Conservation (phyloP, 2,888 invertebrate species). For the Eustalomyia histrio region DNA sequence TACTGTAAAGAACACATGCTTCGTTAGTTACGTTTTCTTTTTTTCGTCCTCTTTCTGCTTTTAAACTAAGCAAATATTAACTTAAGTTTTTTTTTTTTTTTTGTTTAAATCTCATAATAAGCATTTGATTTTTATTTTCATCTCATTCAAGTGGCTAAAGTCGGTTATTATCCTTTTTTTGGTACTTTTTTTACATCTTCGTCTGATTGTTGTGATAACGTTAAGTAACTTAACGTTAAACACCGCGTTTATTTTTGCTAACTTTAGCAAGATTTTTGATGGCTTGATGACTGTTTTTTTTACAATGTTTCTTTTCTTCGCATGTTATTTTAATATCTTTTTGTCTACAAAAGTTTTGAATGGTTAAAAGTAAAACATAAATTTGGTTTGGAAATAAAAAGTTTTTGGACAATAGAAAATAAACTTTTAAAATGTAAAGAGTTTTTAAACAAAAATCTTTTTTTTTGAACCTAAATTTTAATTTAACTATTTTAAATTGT, state of each 20-base stretch:
- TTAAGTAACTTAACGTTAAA: constrained; percentile 54
- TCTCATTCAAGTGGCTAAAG: constrained; percentile 57
- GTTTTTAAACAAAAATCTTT: not conserved
- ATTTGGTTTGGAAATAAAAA: constrained; percentile 2
- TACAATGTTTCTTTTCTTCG: constrained; percentile 20
- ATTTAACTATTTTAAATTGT: too few species aligned
- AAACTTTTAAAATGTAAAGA: not conserved
- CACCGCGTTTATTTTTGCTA: constrained; percentile 36
- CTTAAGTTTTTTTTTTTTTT: constrained; percentile 19
- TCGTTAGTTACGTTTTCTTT: constrained; percentile 50
- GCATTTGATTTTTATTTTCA: constrained; percentile 45
- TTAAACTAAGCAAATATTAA: constrained; percentile 55
- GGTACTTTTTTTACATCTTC: constrained; percentile 2
- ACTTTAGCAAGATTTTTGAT: constrained; percentile 41
- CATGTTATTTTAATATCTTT: constrained; percentile 10
- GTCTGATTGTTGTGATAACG: constrained; percentile 36
- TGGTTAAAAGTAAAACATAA: not conserved
- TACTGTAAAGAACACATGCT: constrained; percentile 50
- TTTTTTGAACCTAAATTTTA: not conserved
- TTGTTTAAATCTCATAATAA: constrained; percentile 48
- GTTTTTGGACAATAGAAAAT: not conserved
- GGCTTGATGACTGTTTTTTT: constrained; percentile 37
- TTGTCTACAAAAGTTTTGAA: constrained; percentile 30
- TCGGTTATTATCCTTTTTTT: constrained; percentile 56
- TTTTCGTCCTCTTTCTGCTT: constrained; percentile 7